These are phyloP conservation scores for Typhlichthys subterraneus DNA, from an alignment of 2,797 vertebrate genomes.

Conservation along the genomic window DNA sequence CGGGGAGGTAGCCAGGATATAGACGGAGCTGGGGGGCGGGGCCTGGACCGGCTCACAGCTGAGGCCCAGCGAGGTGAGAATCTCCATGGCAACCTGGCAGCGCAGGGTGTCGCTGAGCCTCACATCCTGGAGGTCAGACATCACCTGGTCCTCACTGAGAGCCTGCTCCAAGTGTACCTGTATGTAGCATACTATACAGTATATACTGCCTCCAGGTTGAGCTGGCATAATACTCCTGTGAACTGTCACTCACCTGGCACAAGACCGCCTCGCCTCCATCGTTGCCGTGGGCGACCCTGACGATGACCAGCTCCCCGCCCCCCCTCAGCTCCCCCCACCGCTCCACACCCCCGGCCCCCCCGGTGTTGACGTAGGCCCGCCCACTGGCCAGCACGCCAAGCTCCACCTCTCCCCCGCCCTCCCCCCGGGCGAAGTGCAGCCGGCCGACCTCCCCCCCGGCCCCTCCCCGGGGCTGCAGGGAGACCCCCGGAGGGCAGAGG, in stretches of 20 bases:
- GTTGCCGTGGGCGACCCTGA: slow-evolving; percentile 78
- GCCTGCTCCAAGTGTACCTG: slow-evolving; percentile 86
- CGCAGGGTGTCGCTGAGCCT: slow-evolving; percentile 83
- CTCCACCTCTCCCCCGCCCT: slow-evolving; percentile 68
- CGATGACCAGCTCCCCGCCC: slow-evolving; percentile 67
- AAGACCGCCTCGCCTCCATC: slow-evolving; percentile 88
- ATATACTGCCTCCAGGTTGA: slow-evolving; percentile 44
- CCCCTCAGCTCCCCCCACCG: slow-evolving; percentile 79
- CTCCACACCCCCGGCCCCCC: slow-evolving; percentile 63
- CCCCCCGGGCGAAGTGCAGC: slow-evolving; percentile 79
- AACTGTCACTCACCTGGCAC: slow-evolving; percentile 82
- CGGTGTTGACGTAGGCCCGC: slow-evolving; percentile 64
- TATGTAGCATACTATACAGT: neutral
- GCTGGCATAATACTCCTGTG: neutral
- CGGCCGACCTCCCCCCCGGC: slow-evolving; percentile 59
- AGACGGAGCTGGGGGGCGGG: slow-evolving; percentile 77
- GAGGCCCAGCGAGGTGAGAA: slow-evolving; percentile 84
- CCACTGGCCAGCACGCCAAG: slow-evolving; percentile 80
- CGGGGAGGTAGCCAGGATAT: slow-evolving; percentile 78
- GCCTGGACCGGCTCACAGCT: slow-evolving; percentile 75
- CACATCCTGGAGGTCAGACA: slow-evolving; percentile 74
- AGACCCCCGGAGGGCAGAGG: slow-evolving; percentile 79
- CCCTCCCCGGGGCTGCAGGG: slow-evolving; percentile 58
- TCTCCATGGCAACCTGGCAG: slow-evolving; percentile 83
- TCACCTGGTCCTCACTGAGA: slow-evolving; percentile 63